These are phyloP conservation scores for Scortum barcoo DNA, from an alignment of 2,113 vertebrate genomes.

Conservation along the genomic window DNA sequence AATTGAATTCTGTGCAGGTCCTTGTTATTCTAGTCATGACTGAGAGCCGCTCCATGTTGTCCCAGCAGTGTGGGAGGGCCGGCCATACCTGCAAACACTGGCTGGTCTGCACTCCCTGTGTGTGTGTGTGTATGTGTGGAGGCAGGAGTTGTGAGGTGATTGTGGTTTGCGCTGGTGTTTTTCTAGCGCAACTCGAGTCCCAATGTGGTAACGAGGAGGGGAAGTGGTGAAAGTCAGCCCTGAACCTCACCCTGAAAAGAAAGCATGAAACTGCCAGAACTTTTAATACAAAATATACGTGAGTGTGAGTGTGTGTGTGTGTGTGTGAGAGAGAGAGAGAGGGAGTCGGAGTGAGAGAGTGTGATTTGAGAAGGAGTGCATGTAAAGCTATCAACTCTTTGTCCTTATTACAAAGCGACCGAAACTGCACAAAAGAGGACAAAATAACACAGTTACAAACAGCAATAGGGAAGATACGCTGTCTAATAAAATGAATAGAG, in stretches of 20 bases:
- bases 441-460: conserved; percentile 16
- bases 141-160: conserved; percentile 52
- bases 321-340: not conserved
- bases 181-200: conserved; percentile 67
- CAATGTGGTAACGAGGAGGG: conserved; percentile 71
- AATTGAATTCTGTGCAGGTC: conserved; percentile 79
- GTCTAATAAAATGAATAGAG: conserved; percentile 64
- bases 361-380: conserved; percentile 17
- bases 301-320: conserved; percentile 8
- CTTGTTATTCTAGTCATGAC: conserved; percentile 81
- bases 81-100: conserved; percentile 67
- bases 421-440: conserved; percentile 39
- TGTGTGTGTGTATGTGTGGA: conserved; percentile 32
- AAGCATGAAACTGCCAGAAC: conserved; percentile 58
- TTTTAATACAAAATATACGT: conserved; percentile 19
- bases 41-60: conserved; percentile 69
- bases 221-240: conserved; percentile 77
- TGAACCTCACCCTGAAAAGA: conserved; percentile 73
- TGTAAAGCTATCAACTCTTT: conserved; percentile 40
- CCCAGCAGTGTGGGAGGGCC: conserved; percentile 77
- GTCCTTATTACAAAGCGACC: conserved; percentile 47
- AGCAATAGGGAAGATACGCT: conserved; percentile 26
- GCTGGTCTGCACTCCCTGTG: conserved; percentile 3
- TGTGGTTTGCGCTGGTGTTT: conserved; percentile 73
- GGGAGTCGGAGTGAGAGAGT: not conserved